These are phyloP conservation scores for Noturus placidus DNA, from an alignment of 2,113 vertebrate genomes.

Conservation along the genomic window DNA sequence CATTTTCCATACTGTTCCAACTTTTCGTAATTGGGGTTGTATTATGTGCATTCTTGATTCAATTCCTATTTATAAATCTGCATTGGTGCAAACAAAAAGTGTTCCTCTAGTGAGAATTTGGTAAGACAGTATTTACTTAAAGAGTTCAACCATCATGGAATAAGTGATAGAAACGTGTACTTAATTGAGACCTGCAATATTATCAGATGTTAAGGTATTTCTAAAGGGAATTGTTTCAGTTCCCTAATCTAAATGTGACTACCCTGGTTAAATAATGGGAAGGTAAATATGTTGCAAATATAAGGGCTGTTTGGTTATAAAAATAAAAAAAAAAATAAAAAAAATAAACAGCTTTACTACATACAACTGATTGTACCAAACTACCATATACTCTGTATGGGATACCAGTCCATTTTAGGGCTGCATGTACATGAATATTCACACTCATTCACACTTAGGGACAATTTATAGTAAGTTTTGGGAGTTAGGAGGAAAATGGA, in stretches of 20 bases:
- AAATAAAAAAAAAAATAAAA: background rate
- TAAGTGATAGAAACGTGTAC: background rate
- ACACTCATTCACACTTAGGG: background rate
- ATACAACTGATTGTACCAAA: background rate
- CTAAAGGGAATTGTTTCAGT: background rate
- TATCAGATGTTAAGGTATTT: background rate
- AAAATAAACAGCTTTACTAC: background rate
- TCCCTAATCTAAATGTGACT: background rate
- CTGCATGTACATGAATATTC: background rate
- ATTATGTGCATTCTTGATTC: background rate
- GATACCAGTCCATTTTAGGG: background rate
- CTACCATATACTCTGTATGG: background rate
- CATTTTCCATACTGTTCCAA: no score
- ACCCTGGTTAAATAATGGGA: background rate
- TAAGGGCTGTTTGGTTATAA: background rate
- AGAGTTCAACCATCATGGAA: background rate
- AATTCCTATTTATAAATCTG: background rate
- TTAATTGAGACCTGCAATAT: background rate
- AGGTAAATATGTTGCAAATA: background rate
- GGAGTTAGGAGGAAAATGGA: background rate
- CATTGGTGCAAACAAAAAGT: background rate
- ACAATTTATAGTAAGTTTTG: background rate
- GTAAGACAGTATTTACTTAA: background rate
- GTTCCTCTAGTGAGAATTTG: background rate
- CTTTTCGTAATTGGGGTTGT: no score